Conservation (phyloP, 2,113 vertebrate species). For the Edolisoma coerulescens region DNA sequence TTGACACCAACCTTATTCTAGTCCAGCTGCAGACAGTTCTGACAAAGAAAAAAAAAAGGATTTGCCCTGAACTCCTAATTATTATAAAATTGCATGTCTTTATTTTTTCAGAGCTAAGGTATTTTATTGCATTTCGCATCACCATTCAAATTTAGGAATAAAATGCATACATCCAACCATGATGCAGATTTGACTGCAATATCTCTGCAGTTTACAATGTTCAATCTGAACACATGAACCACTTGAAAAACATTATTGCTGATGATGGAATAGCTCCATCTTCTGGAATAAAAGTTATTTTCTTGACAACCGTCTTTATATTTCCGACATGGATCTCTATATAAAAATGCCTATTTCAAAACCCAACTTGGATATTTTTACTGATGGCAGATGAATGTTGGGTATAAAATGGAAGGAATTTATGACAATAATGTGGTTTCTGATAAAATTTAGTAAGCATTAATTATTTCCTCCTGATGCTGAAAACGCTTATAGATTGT, state of each 20-base stretch:
- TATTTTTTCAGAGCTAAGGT: conserved; percentile 26
- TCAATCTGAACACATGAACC: background rate
- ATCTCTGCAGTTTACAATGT: background rate
- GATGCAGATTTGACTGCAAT: background rate
- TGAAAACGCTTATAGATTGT: background rate
- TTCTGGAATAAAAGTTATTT: conserved; percentile 46
- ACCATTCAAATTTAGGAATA: conserved; percentile 19
- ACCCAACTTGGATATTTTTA: background rate
- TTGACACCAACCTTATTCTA: background rate
- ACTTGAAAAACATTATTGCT: conserved; percentile 51
- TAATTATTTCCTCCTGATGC: background rate
- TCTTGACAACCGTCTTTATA: background rate
- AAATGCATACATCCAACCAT: background rate
- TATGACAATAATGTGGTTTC: background rate
- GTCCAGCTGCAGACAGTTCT: background rate
- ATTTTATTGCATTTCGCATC: background rate
- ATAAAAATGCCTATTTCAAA: background rate
- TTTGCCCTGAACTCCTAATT: conserved; percentile 34
- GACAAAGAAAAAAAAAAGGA: background rate
- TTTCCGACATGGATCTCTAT: background rate
- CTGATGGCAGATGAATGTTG: background rate
- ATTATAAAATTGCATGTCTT: conserved; percentile 5
- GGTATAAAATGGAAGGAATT: background rate
- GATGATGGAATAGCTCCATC: conserved; percentile 67
- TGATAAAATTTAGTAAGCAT: background rate